Base-by-base conservation (phyloP, 2,888 invertebrate species). In the Teleogryllus oceanicus region DNA sequence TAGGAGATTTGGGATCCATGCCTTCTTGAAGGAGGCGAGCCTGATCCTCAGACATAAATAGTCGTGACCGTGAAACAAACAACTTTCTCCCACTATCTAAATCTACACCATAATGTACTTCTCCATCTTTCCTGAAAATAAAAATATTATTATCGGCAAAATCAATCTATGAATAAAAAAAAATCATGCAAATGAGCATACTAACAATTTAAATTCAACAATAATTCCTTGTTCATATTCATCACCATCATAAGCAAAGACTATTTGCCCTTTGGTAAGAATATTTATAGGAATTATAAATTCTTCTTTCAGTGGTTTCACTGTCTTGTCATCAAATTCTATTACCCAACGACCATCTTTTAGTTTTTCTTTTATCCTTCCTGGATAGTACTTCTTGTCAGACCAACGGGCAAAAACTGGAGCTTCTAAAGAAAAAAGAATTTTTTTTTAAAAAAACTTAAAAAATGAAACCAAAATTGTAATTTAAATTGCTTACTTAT, bases 341-440 rank as follows among this genome's bases (percentile, higher is more conserved):
- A 92, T 90, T 83, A 90, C 87, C 85, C 90, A 92, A 84, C 92
- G 92, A 49, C 89, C 89, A 80, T 84, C 84, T 78, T 90, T 89
- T 0, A 89, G 89, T 78, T 90, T 90, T 83, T 89, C 90, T 13
- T 88, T 85, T 0, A 92, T 90, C 84, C 87, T 89, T 0, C 92
- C 92, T 0, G 92, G 91, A 83, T 92, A 93, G 83, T 92, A 92
- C 81, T 91, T 89, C 83, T 90, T 91, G 84, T 92, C 92, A 0
- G 90, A 90, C 92, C 92, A 92, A 85, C 91, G 91, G 0, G 92
- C 92, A 83, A 92, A 88, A 0, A 92, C 92, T 49, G 77, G 49
- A 12, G 50, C 24, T 74, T 79, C 81, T 81, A 75, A 13, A 78
- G 75, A 75, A 24, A 3, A 13, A 20, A 24, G 5, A n/a, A n/a